Base-by-base conservation (phyloP, 2,113 vertebrate genomes). In the Lycaon pictus region DNA sequence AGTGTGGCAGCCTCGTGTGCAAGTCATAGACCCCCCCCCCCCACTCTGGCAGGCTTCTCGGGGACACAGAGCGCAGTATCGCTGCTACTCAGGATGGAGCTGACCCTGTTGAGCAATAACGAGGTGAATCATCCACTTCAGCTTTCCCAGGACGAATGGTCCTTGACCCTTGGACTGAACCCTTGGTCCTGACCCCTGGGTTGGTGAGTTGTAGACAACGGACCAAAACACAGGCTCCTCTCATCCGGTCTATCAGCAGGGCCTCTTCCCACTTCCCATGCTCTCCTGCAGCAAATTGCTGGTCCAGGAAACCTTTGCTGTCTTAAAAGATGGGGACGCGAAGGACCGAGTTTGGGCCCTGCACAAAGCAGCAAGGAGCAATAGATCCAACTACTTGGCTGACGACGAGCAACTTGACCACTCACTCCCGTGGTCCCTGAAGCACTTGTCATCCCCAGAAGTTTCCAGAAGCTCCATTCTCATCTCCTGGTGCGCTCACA, bases 401-500 rank as follows among this genome's bases (percentile, higher is more conserved):
- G 2, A 2, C 11, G 0, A 13, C 2, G 0, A 23, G 71, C 3
- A 5, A 0, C 12, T 17, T 7, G n/a, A 27, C 9, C 1, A 0
- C 43, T 43, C 67, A 4, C 17, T 37, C 1, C 0, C 0, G 0
- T 2, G 60, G 23, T 80, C 37, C 87, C 17, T 7, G 11, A 25
- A 17, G 29, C 22, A 5, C 19, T 62, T 29, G 27, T 23, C 35
- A 1, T 13, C 7, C 43, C 79, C 6, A 15, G 37, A 48, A 13
- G 11, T 48, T 55, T 25, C 23, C 62, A 6, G 67, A 74, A 27
- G 48, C 43, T 58, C 56, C 11, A 0, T 5, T 35, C 11, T 62
- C 25, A 4, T 60, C 43, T n/a, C 53, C 71, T 11, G 1, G 7
- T 6, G 11, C 32, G 19, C 32, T 23, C 4, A 63, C 0, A 0